A percentile compares a stretch with the other conserved stretches of the same genome.
Evolutionary conservation across 1,140 invertebrate genomes (phyloP).

Genomic region (Radopholus similis): DNA sequence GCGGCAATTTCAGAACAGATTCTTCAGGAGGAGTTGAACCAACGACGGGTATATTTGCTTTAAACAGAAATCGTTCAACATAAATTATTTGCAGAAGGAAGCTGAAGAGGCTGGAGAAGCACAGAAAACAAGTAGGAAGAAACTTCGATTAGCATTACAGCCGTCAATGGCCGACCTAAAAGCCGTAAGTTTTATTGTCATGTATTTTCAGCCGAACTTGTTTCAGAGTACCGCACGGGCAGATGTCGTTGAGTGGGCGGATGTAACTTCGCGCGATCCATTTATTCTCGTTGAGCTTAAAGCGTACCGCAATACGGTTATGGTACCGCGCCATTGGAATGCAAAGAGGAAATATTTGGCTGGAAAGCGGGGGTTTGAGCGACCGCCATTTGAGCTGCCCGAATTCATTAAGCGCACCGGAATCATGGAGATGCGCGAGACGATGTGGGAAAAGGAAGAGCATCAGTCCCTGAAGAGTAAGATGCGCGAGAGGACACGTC

Average conservation of each 20-base stretch:
- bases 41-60: constrained; percentile 36
- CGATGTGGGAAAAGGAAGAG: constrained; percentile 85
- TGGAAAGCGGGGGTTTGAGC: constrained; percentile 97
- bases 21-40: constrained; percentile 53
- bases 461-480: constrained; percentile 93
- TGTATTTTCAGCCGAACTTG: not conserved
- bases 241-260: constrained; percentile 99
- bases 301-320: constrained; percentile 80
- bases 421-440: constrained; percentile 98
- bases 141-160: constrained; percentile 51
- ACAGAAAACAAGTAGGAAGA: constrained; percentile 49
- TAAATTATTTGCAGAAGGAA: constrained; percentile 40
- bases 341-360: constrained; percentile 93
- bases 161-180: constrained; percentile 56
- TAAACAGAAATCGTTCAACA: constrained; percentile 14
- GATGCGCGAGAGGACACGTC: constrained; percentile 91
- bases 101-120: constrained; percentile 46
- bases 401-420: constrained; percentile 98
- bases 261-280: constrained; percentile 94
- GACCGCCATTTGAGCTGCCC: constrained; percentile 94
- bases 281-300: constrained; percentile 90
- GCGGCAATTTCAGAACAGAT: constrained; percentile 49
- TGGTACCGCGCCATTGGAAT: constrained; percentile 97
- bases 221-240: constrained; percentile 67
- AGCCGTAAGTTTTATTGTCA: constrained; percentile 40